A percentile compares a stretch with the other conserved stretches of the same genome.
These are phyloP conservation scores for Ooceraea biroi DNA, from an alignment of 1,140 invertebrate species.

Conservation along the genomic window DNA sequence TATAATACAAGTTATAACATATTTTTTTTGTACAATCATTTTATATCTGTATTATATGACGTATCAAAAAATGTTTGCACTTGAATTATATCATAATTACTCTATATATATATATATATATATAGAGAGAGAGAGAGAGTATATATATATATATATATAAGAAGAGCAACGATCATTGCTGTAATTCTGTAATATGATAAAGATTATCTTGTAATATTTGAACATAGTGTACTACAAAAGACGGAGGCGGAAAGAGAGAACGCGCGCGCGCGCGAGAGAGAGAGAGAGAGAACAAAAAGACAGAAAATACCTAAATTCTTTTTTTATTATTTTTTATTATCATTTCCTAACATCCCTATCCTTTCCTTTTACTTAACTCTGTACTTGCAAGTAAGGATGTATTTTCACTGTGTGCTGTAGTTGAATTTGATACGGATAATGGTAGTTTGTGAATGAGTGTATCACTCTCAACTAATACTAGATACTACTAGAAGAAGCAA, in stretches of 20 bases:
- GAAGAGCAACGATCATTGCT: constrained; percentile 36
- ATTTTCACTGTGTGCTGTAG: constrained; percentile 61
- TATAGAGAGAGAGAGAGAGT: too few species aligned
- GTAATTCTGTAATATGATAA: constrained; percentile 39
- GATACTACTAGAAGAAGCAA: constrained; percentile 11
- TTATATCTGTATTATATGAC: constrained; percentile 38
- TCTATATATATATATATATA: background rate
- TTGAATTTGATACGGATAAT: constrained; percentile 39
- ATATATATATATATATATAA: background rate
- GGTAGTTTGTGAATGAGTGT: constrained; percentile 33
- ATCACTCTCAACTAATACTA: constrained; percentile 24
- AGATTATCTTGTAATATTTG: constrained; percentile 60
- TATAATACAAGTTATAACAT: background rate
- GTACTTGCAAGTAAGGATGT: constrained; percentile 57
- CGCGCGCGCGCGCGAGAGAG: too few species aligned
- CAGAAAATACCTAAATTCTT: constrained; percentile 45
- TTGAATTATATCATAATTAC: constrained; percentile 19
- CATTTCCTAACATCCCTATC: constrained; percentile 64
- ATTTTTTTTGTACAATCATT: background rate
- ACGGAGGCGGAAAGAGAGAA: too few species aligned
- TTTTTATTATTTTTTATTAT: constrained; percentile 72
- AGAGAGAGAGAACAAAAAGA: background rate
- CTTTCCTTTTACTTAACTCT: constrained; percentile 70
- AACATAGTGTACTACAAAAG: constrained; percentile 32
- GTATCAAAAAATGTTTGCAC: constrained; percentile 43